These are phyloP conservation scores for Arctocebus calabarensis DNA, from an alignment of 2,797 vertebrate species.

Conservation along the genomic window DNA sequence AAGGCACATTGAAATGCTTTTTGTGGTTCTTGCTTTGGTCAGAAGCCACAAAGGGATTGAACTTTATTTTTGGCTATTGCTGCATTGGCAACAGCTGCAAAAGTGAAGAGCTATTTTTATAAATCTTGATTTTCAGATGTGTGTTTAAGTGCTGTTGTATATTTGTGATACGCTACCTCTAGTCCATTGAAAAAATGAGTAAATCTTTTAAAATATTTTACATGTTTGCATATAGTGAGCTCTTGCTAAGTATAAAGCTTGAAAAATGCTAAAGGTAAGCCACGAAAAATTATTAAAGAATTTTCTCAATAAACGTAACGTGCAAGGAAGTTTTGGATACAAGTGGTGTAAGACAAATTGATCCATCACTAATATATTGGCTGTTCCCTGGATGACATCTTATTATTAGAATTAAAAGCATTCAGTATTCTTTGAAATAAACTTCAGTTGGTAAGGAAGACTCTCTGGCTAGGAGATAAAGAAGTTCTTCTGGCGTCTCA, in stretches of 20 bases:
- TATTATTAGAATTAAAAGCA: neutral
- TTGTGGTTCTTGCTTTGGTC: neutral
- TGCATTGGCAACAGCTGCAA: neutral
- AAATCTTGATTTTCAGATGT: neutral
- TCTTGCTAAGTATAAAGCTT: neutral
- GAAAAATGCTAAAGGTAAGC: neutral
- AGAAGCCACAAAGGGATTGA: neutral
- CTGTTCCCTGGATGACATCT: neutral
- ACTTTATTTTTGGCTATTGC: neutral
- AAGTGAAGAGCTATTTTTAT: neutral
- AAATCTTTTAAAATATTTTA: conserved; percentile 4
- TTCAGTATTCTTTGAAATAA: neutral
- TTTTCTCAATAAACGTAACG: neutral
- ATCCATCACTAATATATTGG: too few species aligned
- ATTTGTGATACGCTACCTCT: neutral
- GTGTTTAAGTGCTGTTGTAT: neutral
- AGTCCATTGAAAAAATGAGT: neutral
- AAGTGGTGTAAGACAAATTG: neutral
- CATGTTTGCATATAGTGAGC: neutral
- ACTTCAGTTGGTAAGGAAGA: neutral
- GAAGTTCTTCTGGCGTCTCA: neutral
- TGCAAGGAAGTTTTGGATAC: neutral
- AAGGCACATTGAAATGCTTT: neutral
- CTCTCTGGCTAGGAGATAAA: neutral
- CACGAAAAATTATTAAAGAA: neutral